A percentile compares a stretch with the other conserved stretches of the same genome.
These are phyloP conservation scores for Cyrtonyx montezumae DNA, from an alignment of 2,113 vertebrate species.

Conservation along the genomic window DNA sequence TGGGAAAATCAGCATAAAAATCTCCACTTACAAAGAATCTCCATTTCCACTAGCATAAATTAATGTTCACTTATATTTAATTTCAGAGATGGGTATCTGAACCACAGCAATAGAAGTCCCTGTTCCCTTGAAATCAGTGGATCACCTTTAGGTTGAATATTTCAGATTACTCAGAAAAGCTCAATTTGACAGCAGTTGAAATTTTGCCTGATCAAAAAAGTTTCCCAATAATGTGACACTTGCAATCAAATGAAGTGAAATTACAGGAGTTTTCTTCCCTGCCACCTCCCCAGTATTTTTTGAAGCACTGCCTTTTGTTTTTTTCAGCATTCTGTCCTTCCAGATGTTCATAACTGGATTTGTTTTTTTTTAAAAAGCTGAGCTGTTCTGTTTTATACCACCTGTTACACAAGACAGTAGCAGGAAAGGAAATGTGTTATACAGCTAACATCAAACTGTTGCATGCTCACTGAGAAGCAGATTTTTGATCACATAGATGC, in stretches of 20 bases:
- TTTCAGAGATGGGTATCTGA: background rate
- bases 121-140: background rate
- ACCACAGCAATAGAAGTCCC: background rate
- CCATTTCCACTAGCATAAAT: background rate
- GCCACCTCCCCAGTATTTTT: background rate
- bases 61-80: background rate
- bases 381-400: background rate
- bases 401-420: background rate
- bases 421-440: background rate
- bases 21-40: background rate
- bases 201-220: background rate
- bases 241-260: background rate
- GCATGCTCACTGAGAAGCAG: background rate
- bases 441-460: background rate
- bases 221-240: background rate
- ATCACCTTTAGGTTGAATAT: background rate
- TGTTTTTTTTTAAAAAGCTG: conserved; percentile 1
- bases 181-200: background rate
- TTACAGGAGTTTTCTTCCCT: background rate
- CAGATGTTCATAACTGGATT: conserved; percentile 15
- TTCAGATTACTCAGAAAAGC: background rate
- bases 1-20: background rate
- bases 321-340: background rate
- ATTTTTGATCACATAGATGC: background rate
- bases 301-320: background rate